Percentiles rank a stretch among this genome's conserved stretches.
Conservation (phyloP, 1,140 invertebrate species). For the Episyrphus balteatus region DNA sequence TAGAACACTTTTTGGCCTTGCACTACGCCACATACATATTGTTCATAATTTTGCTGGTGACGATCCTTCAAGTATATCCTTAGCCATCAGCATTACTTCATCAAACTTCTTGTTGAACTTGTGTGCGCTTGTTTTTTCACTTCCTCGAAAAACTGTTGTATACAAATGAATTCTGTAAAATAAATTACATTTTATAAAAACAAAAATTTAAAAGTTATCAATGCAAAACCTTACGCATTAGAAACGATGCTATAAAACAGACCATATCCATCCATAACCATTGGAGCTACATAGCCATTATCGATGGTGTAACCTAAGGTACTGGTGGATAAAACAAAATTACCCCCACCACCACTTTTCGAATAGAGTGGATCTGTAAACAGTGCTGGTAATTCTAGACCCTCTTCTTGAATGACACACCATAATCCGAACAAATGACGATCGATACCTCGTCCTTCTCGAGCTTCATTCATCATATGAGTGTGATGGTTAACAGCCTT, state of each 20-base stretch:
- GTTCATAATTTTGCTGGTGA: no score
- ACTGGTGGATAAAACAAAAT: conserved; percentile 51
- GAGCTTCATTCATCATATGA: conserved; percentile 36
- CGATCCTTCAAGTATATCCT: no score
- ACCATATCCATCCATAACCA: conserved; percentile 51
- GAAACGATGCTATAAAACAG: conserved; percentile 43
- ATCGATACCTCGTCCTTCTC: conserved; percentile 52
- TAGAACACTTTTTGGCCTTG: no score
- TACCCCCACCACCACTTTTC: conserved; percentile 51
- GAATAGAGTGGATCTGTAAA: conserved; percentile 44
- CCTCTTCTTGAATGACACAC: conserved; percentile 46
- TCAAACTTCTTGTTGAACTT: conserved; percentile 25
- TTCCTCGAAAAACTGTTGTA: conserved; percentile 25
- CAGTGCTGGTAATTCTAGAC: conserved; percentile 40
- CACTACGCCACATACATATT: no score
- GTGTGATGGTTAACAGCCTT: conserved; percentile 35
- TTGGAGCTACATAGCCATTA: conserved; percentile 48
- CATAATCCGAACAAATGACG: conserved; percentile 62
- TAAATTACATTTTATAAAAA: background rate
- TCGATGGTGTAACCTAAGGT: conserved; percentile 46
- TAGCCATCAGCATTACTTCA: conserved; percentile 1
- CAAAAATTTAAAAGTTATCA: background rate
- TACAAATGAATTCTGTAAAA: conserved; percentile 21
- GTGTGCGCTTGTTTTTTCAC: conserved; percentile 28
- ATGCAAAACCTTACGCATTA: conserved; percentile 17